Percentiles rank a stretch among this genome's conserved stretches.
Evolutionary conservation across 2,888 invertebrate species (phyloP).

Genomic region (Synanthedon myopaeformis): DNA sequence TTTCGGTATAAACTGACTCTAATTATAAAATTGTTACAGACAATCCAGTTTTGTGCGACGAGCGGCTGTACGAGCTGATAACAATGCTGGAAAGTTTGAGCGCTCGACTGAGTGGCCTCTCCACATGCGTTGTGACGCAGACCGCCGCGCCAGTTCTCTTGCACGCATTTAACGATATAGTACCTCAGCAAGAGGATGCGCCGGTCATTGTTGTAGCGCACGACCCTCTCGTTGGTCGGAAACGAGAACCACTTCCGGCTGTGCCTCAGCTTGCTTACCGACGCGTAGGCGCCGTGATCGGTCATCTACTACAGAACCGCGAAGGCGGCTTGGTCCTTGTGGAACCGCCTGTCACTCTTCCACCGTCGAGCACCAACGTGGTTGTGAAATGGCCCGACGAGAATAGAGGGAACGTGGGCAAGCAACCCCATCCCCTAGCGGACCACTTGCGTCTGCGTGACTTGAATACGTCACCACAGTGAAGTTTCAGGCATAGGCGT

Average conservation of each 20-base stretch:
- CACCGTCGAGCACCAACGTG: conserved; percentile 38
- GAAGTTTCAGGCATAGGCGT: conserved; percentile 13
- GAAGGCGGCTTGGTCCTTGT: conserved; percentile 46
- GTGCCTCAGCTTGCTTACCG: conserved; percentile 37
- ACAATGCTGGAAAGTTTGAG: conserved; percentile 78
- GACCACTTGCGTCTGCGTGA: conserved; percentile 49
- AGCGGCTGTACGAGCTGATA: conserved; percentile 76
- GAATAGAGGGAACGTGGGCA: conserved; percentile 23
- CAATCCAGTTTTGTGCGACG: conserved; percentile 85
- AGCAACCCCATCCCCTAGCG: conserved; percentile 36
- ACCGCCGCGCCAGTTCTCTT: conserved; percentile 40
- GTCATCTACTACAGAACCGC: conserved; percentile 45
- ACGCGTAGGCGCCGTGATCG: conserved; percentile 47
- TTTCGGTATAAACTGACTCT: background rate
- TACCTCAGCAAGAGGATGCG: conserved; percentile 26
- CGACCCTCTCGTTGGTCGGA: conserved; percentile 20
- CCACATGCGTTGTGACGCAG: conserved; percentile 61
- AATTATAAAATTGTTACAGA: conserved; percentile 61
- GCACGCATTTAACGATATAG: conserved; percentile 48
- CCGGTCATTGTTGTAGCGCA: conserved; percentile 44
- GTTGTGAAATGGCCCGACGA: conserved; percentile 60
- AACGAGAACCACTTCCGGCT: conserved; percentile 19
- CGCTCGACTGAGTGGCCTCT: conserved; percentile 77
- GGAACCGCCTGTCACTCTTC: conserved; percentile 57
- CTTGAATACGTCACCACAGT: conserved; percentile 45